Base-by-base conservation (phyloP, 2,113 vertebrate species). In the Eleginops maclovinus region DNA sequence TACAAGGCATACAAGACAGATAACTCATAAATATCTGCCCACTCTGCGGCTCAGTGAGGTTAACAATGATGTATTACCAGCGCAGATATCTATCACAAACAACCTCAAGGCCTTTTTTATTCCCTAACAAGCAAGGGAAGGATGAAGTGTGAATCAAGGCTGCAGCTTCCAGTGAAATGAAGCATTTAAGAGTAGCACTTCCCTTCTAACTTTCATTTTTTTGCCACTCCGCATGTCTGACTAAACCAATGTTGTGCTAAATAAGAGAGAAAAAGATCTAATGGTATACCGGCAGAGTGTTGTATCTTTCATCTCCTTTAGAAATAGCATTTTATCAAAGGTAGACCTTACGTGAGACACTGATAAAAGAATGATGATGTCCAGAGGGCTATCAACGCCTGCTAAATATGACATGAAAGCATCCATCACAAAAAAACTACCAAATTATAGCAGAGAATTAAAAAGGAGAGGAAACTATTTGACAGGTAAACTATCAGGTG, bases 401-500 rank as follows among this genome's bases (percentile, higher is more conserved):
- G 31, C 75, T 79, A 41, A 73, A 58, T 31, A 62, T 61, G 1
- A 41, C 80, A 79, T 77, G 51, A 81, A 82, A 83, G 65, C 24
- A 67, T 67, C 67, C 11, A 7, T 76, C 43, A 58, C 24, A 63
- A 36, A 36, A 36, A 0, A 36, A 36, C 31, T 36, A 5, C 1
- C 51, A 61, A 70, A 54, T 36, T 64, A 68, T 51, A 51, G 36
- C 56, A 49, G 55, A 56, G 11, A 59, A 81, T 81, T 60, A 86
- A 77, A 76, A 87, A 63, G 59, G 22, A 83, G 81, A 79, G 79
- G 68, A 74, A 85, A 87, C 21, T 12, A 21, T 72, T 44, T 81
- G 79, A 89, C 81, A 67, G 66, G 11, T 79, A 88, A 89, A 89
- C 41, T 21, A 84, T 89, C 79, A 81, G 83, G 66, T 85, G 69